Evolutionary conservation across 2,113 vertebrate genomes (phyloP), one percentile per base, ranked within the genome.

Genomic region (Syngnathus floridae): DNA sequence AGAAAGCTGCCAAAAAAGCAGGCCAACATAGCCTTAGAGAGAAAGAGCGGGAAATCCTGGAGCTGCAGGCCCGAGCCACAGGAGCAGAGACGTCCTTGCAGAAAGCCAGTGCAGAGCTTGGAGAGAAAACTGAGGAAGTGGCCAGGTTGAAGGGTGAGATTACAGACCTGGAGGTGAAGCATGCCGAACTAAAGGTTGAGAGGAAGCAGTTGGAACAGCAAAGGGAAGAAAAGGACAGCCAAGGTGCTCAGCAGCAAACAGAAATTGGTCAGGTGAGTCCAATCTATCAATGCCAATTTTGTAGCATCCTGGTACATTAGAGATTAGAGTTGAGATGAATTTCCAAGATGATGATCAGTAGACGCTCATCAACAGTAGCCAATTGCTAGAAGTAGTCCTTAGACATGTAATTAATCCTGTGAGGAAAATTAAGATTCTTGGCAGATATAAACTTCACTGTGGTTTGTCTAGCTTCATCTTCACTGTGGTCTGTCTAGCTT

Each of bases 181-280:
- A 93, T 26, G 93, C 95, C 35, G 94, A 95, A 80, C 85, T 98
- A 48, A 97, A 95, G 79, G 93, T 91, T 0, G 95, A 97, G 71
- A 92, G 91, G 74, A 99, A 99, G 78, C 97, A 98, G 84, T 80
- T 95, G 2, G 93, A 95, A 37, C 96, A 98, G 61, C 95, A 98
- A 77, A 91, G 87, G 63, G 95, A 99, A 66, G 95, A 99, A 67
- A 95, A 93, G 67, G 95, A 98, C 56, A 95, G 92, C 71, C 93
- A 95, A 45, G 89, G 89, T 17, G 75, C 93, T 38, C 95, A 95
- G 51, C 93, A 95, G 80, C 97, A 99, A 76, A 92, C 90, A 0
- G 95, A 99, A 82, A 93, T 98, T 62, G 91, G 93, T 81, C 95
- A 97, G 88, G 96, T 98, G 80, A 88, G 88, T 48, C 3, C 1